A percentile compares a stretch with the other conserved stretches of the same genome.
Conservation (phyloP, 2,888 invertebrate species). For the Rotaria socialis region DNA sequence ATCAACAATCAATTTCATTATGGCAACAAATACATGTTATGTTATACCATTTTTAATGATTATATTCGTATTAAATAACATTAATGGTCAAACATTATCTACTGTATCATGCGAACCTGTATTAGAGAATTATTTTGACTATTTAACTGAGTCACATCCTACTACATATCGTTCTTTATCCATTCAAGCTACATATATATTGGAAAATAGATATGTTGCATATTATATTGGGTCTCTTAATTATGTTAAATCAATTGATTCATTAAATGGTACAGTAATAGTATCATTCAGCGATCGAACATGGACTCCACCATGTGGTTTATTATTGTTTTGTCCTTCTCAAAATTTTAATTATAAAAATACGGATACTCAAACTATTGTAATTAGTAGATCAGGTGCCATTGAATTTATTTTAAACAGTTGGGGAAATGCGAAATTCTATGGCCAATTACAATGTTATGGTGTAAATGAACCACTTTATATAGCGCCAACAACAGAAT, state of each 20-base stretch:
- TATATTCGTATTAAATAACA: not conserved
- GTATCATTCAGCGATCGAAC: constrained; percentile 17
- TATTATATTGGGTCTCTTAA: not conserved
- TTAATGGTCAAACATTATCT: not conserved
- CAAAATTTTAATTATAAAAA: constrained; percentile 3
- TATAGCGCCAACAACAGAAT: not conserved
- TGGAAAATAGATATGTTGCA: not conserved
- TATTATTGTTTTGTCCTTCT: not conserved
- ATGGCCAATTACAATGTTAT: not conserved
- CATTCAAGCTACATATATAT: not conserved
- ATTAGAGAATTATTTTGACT: not conserved
- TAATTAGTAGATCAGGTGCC: not conserved
- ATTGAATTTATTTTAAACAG: not conserved
- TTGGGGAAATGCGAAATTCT: not conserved
- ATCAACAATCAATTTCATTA: not conserved
- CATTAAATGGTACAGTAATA: not conserved
- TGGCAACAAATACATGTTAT: not conserved
- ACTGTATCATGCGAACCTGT: not conserved
- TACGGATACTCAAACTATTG: not conserved
- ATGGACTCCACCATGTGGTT: not conserved
- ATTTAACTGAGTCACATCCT: not conserved
- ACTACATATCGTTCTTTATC: not conserved
- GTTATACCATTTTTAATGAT: not conserved
- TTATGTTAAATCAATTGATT: not conserved
- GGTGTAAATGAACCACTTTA: not conserved